phyloP scores from a whole-genome alignment of 2,113 vertebrate species.

The Arizona elegans region DNA sequence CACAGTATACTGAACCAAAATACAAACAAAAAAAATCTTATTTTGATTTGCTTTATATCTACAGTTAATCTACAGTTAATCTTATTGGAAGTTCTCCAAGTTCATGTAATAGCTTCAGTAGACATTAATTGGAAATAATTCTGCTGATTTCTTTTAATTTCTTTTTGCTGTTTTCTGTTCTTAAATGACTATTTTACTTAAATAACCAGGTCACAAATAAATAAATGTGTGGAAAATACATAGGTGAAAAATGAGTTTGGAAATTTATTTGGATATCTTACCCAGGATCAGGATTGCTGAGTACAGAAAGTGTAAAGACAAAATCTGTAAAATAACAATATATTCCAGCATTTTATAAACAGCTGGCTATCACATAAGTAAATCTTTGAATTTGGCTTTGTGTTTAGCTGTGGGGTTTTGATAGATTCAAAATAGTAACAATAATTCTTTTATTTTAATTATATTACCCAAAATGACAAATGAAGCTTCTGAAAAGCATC shows the following conservation, averaged over 20 bases:
- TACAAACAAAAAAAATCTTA: neutral
- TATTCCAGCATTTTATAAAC: conserved; percentile 42
- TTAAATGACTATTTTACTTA: neutral
- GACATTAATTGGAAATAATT: neutral
- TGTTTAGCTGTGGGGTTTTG: conserved; percentile 36
- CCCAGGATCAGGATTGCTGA: conserved; percentile 15
- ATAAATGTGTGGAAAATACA: neutral
- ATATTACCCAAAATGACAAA: conserved; percentile 29
- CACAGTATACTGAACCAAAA: neutral
- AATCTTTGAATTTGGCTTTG: conserved; percentile 14
- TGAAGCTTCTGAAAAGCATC: conserved; percentile 28
- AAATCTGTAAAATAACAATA: conserved; percentile 32
- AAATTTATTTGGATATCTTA: neutral
- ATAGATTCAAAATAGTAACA: conserved; percentile 40
- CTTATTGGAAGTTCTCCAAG: neutral
- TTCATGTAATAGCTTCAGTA: neutral
- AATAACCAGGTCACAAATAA: neutral
- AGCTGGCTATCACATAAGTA: conserved; percentile 25
- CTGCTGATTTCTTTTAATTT: neutral
- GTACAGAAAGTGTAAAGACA: conserved; percentile 34
- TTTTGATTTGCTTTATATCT: neutral
- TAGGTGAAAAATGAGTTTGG: neutral
- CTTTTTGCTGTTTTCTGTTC: neutral
- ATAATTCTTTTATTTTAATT: conserved; percentile 38
- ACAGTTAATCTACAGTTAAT: neutral